Evolutionary conservation across 1,140 invertebrate genomes (phyloP), one percentile per base, ranked within the genome.

Genomic region (Lucilia sericata): DNA sequence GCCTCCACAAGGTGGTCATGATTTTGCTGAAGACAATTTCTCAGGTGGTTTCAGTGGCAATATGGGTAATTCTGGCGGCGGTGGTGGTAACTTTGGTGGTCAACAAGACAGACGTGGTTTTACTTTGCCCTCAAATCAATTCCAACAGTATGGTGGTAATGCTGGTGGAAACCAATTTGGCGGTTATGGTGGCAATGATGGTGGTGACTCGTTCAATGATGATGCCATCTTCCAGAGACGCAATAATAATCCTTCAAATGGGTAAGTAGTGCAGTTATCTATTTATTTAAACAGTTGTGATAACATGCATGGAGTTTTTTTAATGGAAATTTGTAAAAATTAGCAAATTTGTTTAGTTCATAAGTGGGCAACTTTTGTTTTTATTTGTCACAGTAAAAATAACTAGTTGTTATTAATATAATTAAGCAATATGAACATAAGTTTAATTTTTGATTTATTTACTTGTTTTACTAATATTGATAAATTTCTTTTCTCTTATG

Each of bases 41-140:
- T 84, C 85, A 7, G 83, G 84, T 83, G 86, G 82, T 12, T 86
- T 85, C 51, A 84, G 82, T 49, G 85, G 86, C 21, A 84, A 86
- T 60, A 84, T 84, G 76, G 76, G 75, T 5, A 84, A 84, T 70
- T 74, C 65, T 70, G 55, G 78, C 60, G 87, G 65, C 51, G 55
- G 78, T 60, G 87, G 65, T 34, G 70, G 82, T 9, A 86, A 86
- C 30, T 83, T 76, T 78, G 83, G 84, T 12, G 85, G 82, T 17
- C 83, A 82, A 76, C 85, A 86, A 81, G 85, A 86, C 47, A 85
- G 84, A 82, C 55, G 85, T 17, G 85, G 85, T 19, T 86, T 86
- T 82, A 75, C 84, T 5, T 76, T 86, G 13, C 82, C 85, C 19
- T 80, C 60, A 34, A 47, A 49, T 42, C 25, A 82, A 21, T 47